A percentile compares a stretch with the other conserved stretches of the same genome.
These are phyloP conservation scores for Lordiphosa andalusiaca DNA, from an alignment of 2,888 invertebrate species.

Conservation along the genomic window DNA sequence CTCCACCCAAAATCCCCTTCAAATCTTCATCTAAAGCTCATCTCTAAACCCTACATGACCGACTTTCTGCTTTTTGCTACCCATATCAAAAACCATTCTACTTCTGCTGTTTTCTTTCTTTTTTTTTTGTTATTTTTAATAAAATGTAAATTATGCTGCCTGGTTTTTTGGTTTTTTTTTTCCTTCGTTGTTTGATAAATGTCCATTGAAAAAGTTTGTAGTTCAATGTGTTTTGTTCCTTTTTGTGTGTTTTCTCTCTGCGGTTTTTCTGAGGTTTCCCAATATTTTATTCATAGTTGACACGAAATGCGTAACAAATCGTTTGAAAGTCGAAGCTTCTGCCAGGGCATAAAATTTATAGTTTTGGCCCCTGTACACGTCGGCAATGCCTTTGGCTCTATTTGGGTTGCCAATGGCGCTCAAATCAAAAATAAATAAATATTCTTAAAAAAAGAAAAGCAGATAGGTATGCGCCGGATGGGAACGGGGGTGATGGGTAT, in stretches of 20 bases:
- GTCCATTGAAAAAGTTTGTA: conserved; percentile 59
- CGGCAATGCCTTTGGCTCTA: conserved; percentile 22
- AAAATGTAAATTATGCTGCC: conserved; percentile 70
- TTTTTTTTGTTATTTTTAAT: conserved; percentile 54
- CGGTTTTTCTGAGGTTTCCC: conserved; percentile 46
- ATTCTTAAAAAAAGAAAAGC: conserved; percentile 49
- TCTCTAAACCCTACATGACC: neutral
- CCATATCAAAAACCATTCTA: conserved; percentile 3
- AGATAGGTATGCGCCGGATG: neutral
- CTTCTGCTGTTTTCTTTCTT: conserved; percentile 9
- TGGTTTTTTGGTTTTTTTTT: conserved; percentile 26
- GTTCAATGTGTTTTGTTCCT: conserved; percentile 14
- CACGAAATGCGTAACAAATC: conserved; percentile 74
- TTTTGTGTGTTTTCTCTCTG: conserved; percentile 10
- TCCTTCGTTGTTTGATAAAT: conserved; percentile 66
- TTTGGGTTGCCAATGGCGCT: conserved; percentile 29
- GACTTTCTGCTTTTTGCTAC: neutral
- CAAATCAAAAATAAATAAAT: conserved; percentile 72
- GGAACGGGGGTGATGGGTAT: neutral
- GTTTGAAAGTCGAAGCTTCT: conserved; percentile 56
- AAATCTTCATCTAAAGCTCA: conserved; percentile 2
- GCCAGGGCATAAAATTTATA: conserved; percentile 64
- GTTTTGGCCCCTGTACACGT: conserved; percentile 46
- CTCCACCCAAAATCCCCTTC: neutral
- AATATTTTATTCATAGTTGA: conserved; percentile 74